Conservation (phyloP, 2,797 vertebrate genomes). For the Thamnophis elegans region DNA sequence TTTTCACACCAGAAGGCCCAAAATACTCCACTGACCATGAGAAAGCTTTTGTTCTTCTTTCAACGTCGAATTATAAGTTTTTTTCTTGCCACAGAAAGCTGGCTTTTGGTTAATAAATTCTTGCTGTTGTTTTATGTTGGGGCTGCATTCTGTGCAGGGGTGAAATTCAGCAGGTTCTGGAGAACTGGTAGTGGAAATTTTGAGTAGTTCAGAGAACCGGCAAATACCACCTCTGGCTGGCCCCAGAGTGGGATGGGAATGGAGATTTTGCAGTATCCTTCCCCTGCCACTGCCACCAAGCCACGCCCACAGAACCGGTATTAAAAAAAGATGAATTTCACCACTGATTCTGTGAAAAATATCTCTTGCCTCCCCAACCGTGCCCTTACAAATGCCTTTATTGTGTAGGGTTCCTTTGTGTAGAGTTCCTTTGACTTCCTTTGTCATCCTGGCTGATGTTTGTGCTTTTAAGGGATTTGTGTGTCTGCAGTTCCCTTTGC, state of each 20-base stretch:
- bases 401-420: neutral
- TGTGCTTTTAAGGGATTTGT: neutral
- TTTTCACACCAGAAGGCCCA: neutral
- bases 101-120: neutral
- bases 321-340: too few relatives aligned
- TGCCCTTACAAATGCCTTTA: neutral
- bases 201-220: too few relatives aligned
- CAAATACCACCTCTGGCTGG: too few relatives aligned
- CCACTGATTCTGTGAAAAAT: neutral
- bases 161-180: too few relatives aligned
- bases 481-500: neutral
- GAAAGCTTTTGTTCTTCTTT: slow-evolving; percentile 5
- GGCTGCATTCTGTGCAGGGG: neutral
- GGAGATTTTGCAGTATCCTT: too few relatives aligned
- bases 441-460: neutral
- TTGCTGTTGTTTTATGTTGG: neutral
- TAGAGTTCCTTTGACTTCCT: neutral
- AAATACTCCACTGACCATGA: neutral
- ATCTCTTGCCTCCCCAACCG: neutral
- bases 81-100: neutral
- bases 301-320: too few relatives aligned
- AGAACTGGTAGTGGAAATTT: too few relatives aligned
- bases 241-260: too few relatives aligned
- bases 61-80: neutral
- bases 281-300: too few relatives aligned